Base-by-base conservation (phyloP, 2,113 vertebrate species). In the Paralichthys olivaceus region DNA sequence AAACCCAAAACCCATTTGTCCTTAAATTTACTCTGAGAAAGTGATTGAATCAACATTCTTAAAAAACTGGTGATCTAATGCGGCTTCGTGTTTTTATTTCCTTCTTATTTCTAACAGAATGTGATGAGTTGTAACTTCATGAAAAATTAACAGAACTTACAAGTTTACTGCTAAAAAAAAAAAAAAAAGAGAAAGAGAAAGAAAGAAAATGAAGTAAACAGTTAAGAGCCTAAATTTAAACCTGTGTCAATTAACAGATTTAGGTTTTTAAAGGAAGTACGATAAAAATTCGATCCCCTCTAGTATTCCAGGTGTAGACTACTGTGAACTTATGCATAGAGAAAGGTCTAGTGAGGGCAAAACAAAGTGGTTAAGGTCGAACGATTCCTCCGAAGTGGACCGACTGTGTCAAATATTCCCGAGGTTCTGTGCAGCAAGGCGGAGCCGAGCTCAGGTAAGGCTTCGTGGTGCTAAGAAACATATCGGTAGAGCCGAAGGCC, bases 391-490 rank as follows among this genome's bases (percentile, higher is more conserved):
- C 17, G n/a, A 54, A 69, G 59, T 15, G 51, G 57, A 69, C 83
- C 75, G 43, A 59, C n/a, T 60, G 74, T 59, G 79, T 69, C 3
- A 20, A 19, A 6, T 69, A 84, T 49, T 73, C 84, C 69, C 2
- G 84, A 95, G 94, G 93, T 92, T 84, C 92, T 74, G 66, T 64
- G 78, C 75, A 58, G 92, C 93, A 84, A 90, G 94, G 87, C 22
- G 0, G 13, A 29, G 45, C 66, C 84, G 87, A 80, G 91, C 93
- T 89, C 4, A 0, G 93, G 92, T 96, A 96, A 96, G 96, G 96
- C 96, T 87, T 94, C 1, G 4, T 75, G 93, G 94, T 94, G 94
- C 79, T 80, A 72, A 91, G 90, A 69, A 53, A 49, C 72, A 19
- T 2, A 15, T 64, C 32, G 64, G 75, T 68, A 82, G 19, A 11